Percentiles rank a stretch among this genome's conserved stretches.
These are phyloP conservation scores for Callaeas wilsoni DNA, from an alignment of 2,113 vertebrate genomes.

Conservation along the genomic window DNA sequence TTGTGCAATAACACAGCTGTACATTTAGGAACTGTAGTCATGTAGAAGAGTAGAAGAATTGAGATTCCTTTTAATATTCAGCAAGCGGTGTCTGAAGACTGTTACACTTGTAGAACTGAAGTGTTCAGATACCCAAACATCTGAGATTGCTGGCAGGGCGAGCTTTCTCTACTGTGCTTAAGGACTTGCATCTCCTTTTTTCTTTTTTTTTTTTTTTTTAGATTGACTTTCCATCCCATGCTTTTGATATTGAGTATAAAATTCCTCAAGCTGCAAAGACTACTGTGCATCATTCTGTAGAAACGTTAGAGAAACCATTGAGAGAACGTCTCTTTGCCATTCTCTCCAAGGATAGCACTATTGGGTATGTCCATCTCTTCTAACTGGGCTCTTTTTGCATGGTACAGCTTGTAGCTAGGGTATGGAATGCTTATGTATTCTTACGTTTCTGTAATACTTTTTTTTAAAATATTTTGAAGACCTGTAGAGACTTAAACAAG, in stretches of 20 bases:
- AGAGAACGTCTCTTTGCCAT: constrained; percentile 82
- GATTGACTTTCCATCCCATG: constrained; percentile 88
- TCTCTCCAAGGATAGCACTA: constrained; percentile 80
- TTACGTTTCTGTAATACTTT: background rate
- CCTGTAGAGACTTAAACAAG: background rate
- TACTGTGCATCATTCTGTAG: constrained; percentile 70
- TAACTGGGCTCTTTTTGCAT: background rate
- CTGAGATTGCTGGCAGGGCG: background rate
- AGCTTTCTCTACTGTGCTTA: background rate
- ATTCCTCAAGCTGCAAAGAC: constrained; percentile 75
- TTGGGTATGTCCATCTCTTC: constrained; percentile 75
- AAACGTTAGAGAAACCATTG: constrained; percentile 81
- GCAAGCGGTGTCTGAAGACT: background rate
- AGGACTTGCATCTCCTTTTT: background rate
- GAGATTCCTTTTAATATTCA: too few relatives aligned
- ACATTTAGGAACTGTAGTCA: background rate
- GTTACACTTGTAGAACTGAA: background rate
- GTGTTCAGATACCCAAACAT: background rate
- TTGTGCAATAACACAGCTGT: background rate
- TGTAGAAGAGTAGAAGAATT: background rate
- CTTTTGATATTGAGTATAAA: constrained; percentile 84
- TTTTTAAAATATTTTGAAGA: background rate
- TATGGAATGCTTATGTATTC: background rate
- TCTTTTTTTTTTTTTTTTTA: constrained; percentile 36
- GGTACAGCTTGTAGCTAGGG: background rate